Conservation (phyloP, 2,797 vertebrate species). For the Eulemur coronatus region DNA sequence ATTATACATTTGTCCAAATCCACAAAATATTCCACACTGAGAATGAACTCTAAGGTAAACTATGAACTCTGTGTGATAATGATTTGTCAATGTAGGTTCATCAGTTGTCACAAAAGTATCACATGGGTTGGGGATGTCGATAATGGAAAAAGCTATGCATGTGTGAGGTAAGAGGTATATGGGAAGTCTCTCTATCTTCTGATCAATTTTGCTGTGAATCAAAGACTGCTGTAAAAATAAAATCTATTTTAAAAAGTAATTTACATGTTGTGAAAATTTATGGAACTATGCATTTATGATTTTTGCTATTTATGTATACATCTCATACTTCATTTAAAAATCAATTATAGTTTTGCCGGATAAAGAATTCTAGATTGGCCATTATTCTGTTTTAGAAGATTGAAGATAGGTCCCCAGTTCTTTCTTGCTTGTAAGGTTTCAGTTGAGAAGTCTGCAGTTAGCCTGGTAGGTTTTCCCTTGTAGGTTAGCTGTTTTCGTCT, state of each 20-base stretch:
- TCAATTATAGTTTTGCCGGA: neutral
- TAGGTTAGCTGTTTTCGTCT: too few species aligned
- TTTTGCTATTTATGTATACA: neutral
- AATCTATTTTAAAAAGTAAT: neutral
- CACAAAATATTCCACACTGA: neutral
- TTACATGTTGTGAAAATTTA: neutral
- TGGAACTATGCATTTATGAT: neutral
- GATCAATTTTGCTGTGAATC: neutral
- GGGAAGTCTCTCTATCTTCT: neutral
- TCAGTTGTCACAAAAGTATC: neutral
- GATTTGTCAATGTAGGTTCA: neutral
- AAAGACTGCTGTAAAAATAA: neutral
- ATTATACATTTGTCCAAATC: neutral
- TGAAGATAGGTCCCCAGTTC: too few species aligned
- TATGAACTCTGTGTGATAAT: too few species aligned
- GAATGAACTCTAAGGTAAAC: neutral
- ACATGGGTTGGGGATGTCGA: neutral
- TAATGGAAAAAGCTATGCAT: neutral
- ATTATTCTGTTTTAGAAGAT: too few species aligned
- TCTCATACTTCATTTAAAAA: neutral
- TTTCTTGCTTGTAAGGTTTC: too few species aligned
- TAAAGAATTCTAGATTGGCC: too few species aligned
- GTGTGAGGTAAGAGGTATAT: rapidly evolving
- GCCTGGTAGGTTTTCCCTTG: too few species aligned
- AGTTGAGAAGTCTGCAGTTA: too few species aligned